A percentile compares a stretch with the other conserved stretches of the same genome.
phyloP scores from a whole-genome alignment of 2,888 invertebrate species.

The Chrysomela aeneicollis region DNA sequence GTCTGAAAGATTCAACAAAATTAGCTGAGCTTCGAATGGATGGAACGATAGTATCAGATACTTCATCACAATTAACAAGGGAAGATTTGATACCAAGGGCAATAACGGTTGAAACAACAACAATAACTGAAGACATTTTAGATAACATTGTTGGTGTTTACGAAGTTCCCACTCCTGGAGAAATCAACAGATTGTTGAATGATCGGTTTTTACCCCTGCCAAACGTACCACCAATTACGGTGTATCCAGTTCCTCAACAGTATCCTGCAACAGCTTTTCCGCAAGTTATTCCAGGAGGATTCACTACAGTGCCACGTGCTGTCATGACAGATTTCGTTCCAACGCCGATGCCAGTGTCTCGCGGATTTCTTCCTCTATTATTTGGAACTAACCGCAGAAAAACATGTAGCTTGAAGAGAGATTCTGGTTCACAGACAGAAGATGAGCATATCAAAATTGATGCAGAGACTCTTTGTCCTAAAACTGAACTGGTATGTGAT shows the following conservation, averaged over 20 bases:
- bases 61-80: background rate
- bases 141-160: background rate
- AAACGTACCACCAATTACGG: background rate
- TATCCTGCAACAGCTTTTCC: background rate
- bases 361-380: background rate
- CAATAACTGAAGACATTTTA: background rate
- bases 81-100: background rate
- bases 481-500: background rate
- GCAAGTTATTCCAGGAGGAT: background rate
- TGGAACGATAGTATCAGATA: background rate
- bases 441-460: background rate
- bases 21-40: background rate
- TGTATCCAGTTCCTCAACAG: background rate
- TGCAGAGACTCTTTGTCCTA: background rate
- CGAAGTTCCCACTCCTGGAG: background rate
- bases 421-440: background rate
- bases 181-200: background rate
- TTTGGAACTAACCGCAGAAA: background rate
- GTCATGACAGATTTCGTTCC: conserved; percentile 4
- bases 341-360: background rate
- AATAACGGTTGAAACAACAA: background rate
- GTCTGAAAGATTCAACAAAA: background rate
- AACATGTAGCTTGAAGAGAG: background rate
- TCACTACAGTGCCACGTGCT: conserved; percentile 7
- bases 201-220: background rate